Percentiles rank a stretch among this genome's conserved stretches.
Conservation (phyloP, 2,888 invertebrate species). For the Galerucella nymphaeae region DNA sequence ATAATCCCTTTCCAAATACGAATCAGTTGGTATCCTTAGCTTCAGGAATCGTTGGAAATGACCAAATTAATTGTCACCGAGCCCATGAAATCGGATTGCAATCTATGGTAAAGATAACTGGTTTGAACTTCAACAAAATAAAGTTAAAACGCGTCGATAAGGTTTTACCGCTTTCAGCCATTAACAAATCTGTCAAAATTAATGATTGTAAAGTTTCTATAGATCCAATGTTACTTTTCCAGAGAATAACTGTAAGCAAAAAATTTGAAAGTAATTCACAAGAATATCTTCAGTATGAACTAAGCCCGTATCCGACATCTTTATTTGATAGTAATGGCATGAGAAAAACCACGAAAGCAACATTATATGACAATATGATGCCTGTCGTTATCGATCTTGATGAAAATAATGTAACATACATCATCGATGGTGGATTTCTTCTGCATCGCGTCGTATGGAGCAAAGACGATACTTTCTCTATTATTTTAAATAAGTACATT, state of each 20-base stretch:
- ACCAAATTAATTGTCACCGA: constrained; percentile 53
- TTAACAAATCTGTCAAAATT: constrained; percentile 52
- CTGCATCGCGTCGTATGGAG: no score
- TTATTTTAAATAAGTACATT: no score
- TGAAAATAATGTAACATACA: constrained; percentile 42
- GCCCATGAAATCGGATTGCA: constrained; percentile 52
- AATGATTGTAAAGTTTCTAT: constrained; percentile 47
- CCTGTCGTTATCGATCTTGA: constrained; percentile 29
- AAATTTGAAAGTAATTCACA: constrained; percentile 30
- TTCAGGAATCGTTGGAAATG: constrained; percentile 53
- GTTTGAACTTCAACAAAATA: constrained; percentile 50
- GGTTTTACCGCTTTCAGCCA: constrained; percentile 51
- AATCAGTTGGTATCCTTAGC: constrained; percentile 52
- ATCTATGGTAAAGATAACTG: constrained; percentile 50
- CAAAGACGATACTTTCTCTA: constrained; percentile 33
- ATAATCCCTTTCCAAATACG: constrained; percentile 53
- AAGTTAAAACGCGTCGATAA: constrained; percentile 53
- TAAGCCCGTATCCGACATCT: constrained; percentile 49
- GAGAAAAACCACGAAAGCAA: constrained; percentile 38
- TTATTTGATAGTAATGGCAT: constrained; percentile 46
- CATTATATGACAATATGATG: constrained; percentile 27
- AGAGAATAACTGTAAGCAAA: constrained; percentile 47
- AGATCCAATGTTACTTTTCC: constrained; percentile 27
- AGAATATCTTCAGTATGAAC: constrained; percentile 46
- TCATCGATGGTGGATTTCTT: constrained; percentile 51